Base-by-base conservation (phyloP, 2,888 invertebrate genomes). In the Drosophila algonquin region DNA sequence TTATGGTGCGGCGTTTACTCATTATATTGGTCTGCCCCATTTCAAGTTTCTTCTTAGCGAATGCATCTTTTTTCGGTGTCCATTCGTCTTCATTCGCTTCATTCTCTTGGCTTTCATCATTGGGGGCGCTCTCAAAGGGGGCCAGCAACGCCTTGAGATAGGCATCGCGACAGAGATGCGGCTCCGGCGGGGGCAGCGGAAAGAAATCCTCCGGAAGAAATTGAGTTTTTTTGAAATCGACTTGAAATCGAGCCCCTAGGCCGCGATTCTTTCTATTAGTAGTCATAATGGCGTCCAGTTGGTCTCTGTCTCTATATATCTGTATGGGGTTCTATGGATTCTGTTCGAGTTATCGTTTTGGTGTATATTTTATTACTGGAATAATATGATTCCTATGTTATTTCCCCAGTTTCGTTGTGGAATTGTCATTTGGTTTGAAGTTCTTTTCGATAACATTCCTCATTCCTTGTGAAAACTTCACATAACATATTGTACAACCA, bases 161-260 rank as follows among this genome's bases (percentile, higher is more conserved):
- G 0, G 9, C 50, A 62, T 77, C 77, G 8, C 74, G 77, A 16
- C 77, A 77, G 10, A n/a, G 5, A 1, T 50, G n/a, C 2, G 56
- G 4, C 0, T 59, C 56, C 0, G 50, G 44, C 10, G 18, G 10
- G 0, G 72, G 72, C 44, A 65, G 32, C 0, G 72, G 72, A 67
- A 16, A 72, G 0, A 51, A n/a, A 0, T 8, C 2, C 8, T 10
- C 30, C 16, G 27, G 52, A 2, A n/a, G 40, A 40, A 40, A 40
- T 24, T 24, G 24, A n/a, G 2, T 2, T 6, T 40, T 14, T 14
- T 40, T 40, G 1, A 40, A 40, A 40, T 2, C 7, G 14, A 7
- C 7, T 40, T 40, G 14, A 7, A 2, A 14, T 14, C 3, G 14
- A 40, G n/a, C 1, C 40, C 7, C 14, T 7, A n/a, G 7, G 7